Evolutionary conservation across 2,113 vertebrate species (phyloP), one percentile per base, ranked within the genome.

Genomic region (Hydropotes inermis): DNA sequence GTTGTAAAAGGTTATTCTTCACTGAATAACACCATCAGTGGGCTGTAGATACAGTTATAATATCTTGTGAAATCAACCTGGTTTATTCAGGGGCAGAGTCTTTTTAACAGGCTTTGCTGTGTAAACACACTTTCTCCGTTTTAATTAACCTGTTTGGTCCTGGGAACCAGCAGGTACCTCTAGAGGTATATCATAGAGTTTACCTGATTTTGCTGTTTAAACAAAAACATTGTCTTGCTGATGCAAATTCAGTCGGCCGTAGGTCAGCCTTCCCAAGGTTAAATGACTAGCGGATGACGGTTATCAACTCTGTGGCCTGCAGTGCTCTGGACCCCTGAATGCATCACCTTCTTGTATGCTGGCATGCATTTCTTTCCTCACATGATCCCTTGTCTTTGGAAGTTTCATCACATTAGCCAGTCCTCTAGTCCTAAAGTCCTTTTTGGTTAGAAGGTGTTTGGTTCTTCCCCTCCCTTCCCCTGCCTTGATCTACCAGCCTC

Each of bases 291-390:
- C 28, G 90, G 85, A 96, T 78, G 17, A 78, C 97, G 95, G 30
- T 93, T 39, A 39, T 92, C 96, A 90, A 55, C 98, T 96, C 92
- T 85, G 94, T 92, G 89, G 84, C 89, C 98, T 97, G 95, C 23
- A 2, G 93, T 96, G 89, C 97, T 96, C 28, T 87, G 94, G 95
- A 91, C 57, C 85, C 96, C 97, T 58, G 93, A 97, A 98, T 98
- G 98, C 97, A 74, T 87, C 92, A 98, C 97, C 97, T 97, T 97
- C 90, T 98, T 98, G 97, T 98, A 97, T 99, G 97, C 98, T 97
- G 98, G 99, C 99, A 99, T 99, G 99, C 98, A 52, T 97, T 98
- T 98, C 98, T 98, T 97, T 98, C 96, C 97, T 97, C 98, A 98
- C 87, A 67, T 96, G 86, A 97, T 92, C 95, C 83, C 95, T 96